phyloP scores from a whole-genome alignment of 2,888 invertebrate genomes.

The Dyspetes luteomarginatus region DNA sequence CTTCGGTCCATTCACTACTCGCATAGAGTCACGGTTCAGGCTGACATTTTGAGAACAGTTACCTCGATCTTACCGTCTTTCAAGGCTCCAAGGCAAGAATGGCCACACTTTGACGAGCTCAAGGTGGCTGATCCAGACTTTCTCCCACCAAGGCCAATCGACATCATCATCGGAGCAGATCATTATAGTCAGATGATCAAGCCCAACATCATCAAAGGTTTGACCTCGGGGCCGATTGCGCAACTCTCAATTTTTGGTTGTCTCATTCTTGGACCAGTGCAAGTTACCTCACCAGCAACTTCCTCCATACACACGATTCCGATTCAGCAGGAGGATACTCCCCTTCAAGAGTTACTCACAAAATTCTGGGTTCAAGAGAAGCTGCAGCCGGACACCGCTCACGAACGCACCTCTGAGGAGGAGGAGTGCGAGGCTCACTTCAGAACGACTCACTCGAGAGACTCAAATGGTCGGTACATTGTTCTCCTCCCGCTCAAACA shows the following conservation, averaged over 20 bases:
- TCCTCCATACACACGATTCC: neutral
- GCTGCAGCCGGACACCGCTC: neutral
- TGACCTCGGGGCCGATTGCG: slow-evolving; percentile 11
- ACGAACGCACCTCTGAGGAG: too few relatives aligned
- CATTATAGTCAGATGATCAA: slow-evolving; percentile 38
- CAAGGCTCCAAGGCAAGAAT: neutral
- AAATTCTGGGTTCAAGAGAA: slow-evolving; percentile 36
- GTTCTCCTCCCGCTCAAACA: too few relatives aligned
- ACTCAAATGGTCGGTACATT: too few relatives aligned
- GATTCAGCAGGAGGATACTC: too few relatives aligned
- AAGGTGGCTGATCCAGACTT: slow-evolving; percentile 51
- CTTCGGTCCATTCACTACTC: neutral
- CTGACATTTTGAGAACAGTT: neutral
- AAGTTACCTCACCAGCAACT: neutral
- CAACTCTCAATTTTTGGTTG: slow-evolving; percentile 47
- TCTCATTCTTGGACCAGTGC: slow-evolving; percentile 18
- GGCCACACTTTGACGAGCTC: slow-evolving; percentile 31
- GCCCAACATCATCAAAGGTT: neutral
- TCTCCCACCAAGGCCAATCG: too few relatives aligned
- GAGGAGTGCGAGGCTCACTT: neutral
- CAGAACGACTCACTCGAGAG: neutral
- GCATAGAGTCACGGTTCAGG: neutral
- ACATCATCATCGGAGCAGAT: too few relatives aligned
- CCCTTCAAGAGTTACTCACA: too few relatives aligned
- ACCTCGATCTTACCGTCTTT: neutral